A percentile compares a stretch with the other conserved stretches of the same genome.
Evolutionary conservation across 2,888 invertebrate genomes (phyloP).

Genomic region (Diachrysia chrysitis): DNA sequence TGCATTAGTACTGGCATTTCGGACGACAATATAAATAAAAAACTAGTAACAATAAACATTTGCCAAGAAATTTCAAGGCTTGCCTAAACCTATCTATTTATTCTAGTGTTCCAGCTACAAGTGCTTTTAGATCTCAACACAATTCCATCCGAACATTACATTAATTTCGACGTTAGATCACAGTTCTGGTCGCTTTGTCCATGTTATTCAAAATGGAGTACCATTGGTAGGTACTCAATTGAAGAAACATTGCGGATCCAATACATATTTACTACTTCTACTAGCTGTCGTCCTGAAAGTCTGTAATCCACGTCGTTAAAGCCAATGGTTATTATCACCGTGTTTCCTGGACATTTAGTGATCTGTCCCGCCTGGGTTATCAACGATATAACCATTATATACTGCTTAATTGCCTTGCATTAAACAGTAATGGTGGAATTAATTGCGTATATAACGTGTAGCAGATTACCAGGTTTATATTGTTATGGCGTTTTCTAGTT

Average conservation of each 20-base stretch:
- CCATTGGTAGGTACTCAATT: not conserved
- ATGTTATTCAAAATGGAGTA: not conserved
- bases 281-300: not conserved
- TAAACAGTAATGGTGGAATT: conserved; percentile 30
- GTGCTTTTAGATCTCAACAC: not conserved
- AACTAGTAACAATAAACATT: not conserved
- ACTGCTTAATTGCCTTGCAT: conserved; percentile 31
- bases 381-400: conserved; percentile 27
- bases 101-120: conserved; percentile 4
- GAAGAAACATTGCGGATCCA: not conserved
- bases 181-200: conserved; percentile 5
- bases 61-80: not conserved
- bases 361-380: conserved; percentile 37
- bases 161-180: conserved; percentile 1
- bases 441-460: conserved; percentile 28
- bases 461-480: conserved; percentile 13
- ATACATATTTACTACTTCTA: conserved; percentile 5
- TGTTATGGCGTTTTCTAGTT: conserved; percentile 30
- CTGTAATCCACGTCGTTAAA: conserved; percentile 2
- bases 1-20: not conserved
- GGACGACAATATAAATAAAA: not conserved
- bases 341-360: conserved; percentile 17
- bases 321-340: conserved; percentile 7
- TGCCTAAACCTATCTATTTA: not conserved
- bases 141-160: not conserved